A percentile compares a stretch with the other conserved stretches of the same genome.
Conservation (phyloP, 2,888 invertebrate species). For the Dysmachus trigonus region DNA sequence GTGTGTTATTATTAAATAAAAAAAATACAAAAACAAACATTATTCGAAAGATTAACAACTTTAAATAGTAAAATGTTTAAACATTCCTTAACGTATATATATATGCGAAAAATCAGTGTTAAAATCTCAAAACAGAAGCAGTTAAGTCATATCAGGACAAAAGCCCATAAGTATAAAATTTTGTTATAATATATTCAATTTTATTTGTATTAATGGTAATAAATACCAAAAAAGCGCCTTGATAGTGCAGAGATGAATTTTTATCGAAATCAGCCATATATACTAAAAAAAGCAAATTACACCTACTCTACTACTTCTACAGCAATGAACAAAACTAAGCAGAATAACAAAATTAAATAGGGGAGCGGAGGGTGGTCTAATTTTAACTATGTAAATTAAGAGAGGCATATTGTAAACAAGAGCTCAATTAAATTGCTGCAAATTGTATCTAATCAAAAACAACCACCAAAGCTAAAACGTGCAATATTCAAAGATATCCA, state of each 20-base stretch:
- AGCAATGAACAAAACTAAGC: not conserved
- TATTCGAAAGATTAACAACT: not conserved
- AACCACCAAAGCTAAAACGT: conserved; percentile 20
- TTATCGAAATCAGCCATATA: not conserved
- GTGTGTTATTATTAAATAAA: not conserved
- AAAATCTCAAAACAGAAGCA: not conserved
- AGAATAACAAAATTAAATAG: not conserved
- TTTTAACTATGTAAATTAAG: not conserved
- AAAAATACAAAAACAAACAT: not conserved
- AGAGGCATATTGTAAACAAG: not conserved
- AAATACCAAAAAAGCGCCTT: not conserved
- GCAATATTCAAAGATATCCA: conserved; percentile 42
- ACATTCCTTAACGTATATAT: not conserved
- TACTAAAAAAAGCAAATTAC: not conserved
- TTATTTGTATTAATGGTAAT: not conserved
- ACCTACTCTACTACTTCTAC: not conserved
- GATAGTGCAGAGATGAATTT: not conserved
- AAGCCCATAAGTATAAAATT: not conserved
- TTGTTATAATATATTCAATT: not conserved
- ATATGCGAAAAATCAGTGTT: not conserved
- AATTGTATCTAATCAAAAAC: conserved; percentile 14
- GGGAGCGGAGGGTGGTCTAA: not conserved
- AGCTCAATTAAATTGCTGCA: not conserved
- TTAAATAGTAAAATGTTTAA: not conserved
- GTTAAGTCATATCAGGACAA: not conserved